phyloP scores from a whole-genome alignment of 2,113 vertebrate species.

The Rhynchomys soricoides region DNA sequence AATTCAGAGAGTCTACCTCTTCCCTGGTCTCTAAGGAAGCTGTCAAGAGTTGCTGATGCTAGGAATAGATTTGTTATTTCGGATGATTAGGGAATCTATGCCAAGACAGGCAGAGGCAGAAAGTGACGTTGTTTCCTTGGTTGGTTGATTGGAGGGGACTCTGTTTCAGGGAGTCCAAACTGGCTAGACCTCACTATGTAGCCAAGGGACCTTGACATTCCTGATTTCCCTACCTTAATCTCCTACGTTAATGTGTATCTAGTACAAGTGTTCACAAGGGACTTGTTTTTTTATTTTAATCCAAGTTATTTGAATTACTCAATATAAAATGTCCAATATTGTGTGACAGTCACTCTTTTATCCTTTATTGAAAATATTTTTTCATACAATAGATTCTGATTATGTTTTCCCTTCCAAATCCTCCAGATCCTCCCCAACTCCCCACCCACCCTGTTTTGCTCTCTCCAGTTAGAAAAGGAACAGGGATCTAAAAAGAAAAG shows the following conservation, averaged over 20 bases:
- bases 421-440: neutral
- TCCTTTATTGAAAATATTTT: neutral
- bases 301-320: neutral
- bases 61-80: neutral
- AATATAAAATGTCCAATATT: conserved; percentile 6
- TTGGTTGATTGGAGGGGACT: neutral
- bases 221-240: neutral
- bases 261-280: neutral
- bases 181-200: neutral
- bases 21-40: neutral
- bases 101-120: neutral
- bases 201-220: neutral
- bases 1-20: neutral
- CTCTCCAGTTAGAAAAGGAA: neutral
- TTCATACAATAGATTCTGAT: neutral
- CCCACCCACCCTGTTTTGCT: no score
- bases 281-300: neutral
- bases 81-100: neutral
- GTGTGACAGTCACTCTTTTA: neutral
- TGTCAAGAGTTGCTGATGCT: neutral
- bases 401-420: neutral
- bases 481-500: neutral
- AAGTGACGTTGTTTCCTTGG: neutral
- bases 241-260: neutral
- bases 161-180: neutral